Evolutionary conservation across 1,140 invertebrate species (phyloP), one percentile per base, ranked within the genome.

Genomic region (Drosophila repleta): DNA sequence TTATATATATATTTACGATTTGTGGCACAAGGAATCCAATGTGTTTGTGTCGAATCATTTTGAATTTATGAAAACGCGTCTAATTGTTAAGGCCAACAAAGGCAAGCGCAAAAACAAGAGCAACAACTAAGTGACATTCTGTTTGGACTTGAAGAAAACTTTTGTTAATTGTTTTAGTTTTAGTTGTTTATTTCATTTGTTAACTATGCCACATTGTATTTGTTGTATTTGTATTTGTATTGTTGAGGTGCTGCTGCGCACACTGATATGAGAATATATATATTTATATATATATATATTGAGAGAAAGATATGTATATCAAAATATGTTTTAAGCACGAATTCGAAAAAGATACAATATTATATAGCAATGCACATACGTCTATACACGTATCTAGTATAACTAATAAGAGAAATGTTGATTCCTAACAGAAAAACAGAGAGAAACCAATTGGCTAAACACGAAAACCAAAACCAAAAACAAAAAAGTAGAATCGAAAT

Each of bases 251-350:
- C 60, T 32, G 49, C 49, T 15, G 29, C 15, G 46, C 52, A 57
- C 24, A 71, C 35, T 52, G 60, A 39, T 60, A 43, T 43, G 18
- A 24, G 37, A 58, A 32, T 32, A 57, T 15, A 55, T 7, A 56
- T 45, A 52, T 61, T 57, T 45, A 56, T 48, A 41, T 41, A 41
- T 43, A 43, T 43, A 15, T 17, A 15, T 8, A 43, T 17, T 7
- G 39, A 15, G 39, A 43, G 39, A 43, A 43, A 17, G 37, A 69
- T 74, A 79, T 75, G 62, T 82, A 83, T 83, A 82, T 82, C 72
- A 79, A 79, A 84, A 83, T 68, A 66, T 35, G 32, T 35, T 81
- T 85, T 81, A 82, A 81, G 82, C 81, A 85, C 82, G 49, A 76
- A 87, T 78, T 66, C 74, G 84, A 83, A 83, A 37, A 83, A 37